A percentile compares a stretch with the other conserved stretches of the same genome.
Evolutionary conservation across 2,797 vertebrate genomes (phyloP).

Genomic region (Harpagifer antarcticus): DNA sequence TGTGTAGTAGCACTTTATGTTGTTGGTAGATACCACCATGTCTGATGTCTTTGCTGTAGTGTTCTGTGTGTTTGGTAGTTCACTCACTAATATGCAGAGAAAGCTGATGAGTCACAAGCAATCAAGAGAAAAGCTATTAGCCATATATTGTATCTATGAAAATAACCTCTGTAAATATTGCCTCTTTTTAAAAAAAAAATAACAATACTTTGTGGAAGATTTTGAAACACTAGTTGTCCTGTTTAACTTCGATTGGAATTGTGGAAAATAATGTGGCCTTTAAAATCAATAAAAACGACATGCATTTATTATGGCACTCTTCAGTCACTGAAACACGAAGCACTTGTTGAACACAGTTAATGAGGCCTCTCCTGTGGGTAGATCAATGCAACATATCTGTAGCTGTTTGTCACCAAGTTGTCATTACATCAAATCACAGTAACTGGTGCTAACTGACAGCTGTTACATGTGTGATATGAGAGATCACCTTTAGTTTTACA

Average conservation of each 20-base stretch:
- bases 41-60: constrained; percentile 19
- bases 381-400: not conserved
- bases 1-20: constrained; percentile 71
- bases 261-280: constrained; percentile 52
- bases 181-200: constrained; percentile 25
- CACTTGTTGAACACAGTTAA: not conserved
- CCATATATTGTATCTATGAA: constrained; percentile 36
- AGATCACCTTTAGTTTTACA: too few relatives aligned
- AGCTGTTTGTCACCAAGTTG: not conserved
- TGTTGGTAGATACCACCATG: constrained; percentile 37
- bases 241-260: constrained; percentile 31
- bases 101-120: constrained; percentile 36
- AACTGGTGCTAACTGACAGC: not conserved
- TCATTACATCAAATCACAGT: not conserved
- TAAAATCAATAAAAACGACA: constrained; percentile 58
- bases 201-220: constrained; percentile 12
- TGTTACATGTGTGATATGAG: too few relatives aligned
- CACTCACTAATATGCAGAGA: constrained; percentile 22
- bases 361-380: not conserved
- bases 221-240: constrained; percentile 56
- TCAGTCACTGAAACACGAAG: not conserved
- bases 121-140: constrained; percentile 36
- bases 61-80: constrained; percentile 8
- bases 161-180: constrained; percentile 49
- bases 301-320: constrained; percentile 20